Evolutionary conservation across 2,113 vertebrate species (phyloP), one percentile per base, ranked within the genome.

Genomic region (Cnemophilus loriae): DNA sequence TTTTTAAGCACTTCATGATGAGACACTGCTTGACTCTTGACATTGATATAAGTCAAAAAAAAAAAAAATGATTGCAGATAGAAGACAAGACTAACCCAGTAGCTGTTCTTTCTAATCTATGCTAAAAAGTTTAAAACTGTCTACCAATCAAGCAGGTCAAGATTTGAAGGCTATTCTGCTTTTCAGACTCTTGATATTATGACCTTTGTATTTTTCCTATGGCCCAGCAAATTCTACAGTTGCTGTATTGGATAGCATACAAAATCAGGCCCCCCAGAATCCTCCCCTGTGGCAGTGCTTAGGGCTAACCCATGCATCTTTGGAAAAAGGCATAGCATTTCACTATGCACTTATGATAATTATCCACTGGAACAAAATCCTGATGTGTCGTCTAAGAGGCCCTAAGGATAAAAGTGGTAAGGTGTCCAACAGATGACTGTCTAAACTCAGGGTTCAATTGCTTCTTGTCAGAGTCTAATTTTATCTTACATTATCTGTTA

Each of bases 391-490:
- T 94, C 75, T 74, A 75, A 89, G 69, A 94, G 39, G 52, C 52
- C 65, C 84, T 81, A 61, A 86, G 69, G 49, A 89, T 92, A 89
- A 92, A 95, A 89, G 80, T 50, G 64, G 37, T 84, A 92, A 95
- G 68, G 44, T 90, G 69, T 74, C 83, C 88, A 94, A 73, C 39
- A 90, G 69, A 84, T 68, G 76, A 90, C 79, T 92, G 80, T 96
- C 90, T 95, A 94, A 97, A 94, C 85, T 87, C 88, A 64, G 76
- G 86, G 73, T 95, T 97, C 92, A 95, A 95, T 90, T 94, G 93
- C 90, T 95, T 91, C 95, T 97, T 96, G 75, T 75, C 87, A 23
- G 28, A 91, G 82, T 90, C 95, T 96, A 95, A 97, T 96, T 95
- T 90, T 86, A 74, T 92, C 82, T 97, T 79, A 63, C 78, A 91